These are phyloP conservation scores for Procambarus clarkii DNA, from an alignment of 1,140 invertebrate species.

Conservation along the genomic window DNA sequence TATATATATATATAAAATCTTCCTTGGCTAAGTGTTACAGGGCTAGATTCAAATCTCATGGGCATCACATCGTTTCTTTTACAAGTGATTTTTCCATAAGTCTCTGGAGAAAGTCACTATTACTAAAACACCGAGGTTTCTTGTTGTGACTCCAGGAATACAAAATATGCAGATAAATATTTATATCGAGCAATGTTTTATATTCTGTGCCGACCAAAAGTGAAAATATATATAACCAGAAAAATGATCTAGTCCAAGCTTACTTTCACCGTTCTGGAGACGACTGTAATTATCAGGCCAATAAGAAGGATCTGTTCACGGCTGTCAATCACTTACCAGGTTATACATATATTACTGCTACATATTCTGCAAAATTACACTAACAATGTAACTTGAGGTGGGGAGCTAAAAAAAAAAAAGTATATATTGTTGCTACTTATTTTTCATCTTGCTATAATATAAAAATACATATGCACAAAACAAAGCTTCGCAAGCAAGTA, in stretches of 20 bases:
- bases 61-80: slow-evolving; percentile 15
- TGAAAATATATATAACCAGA: neutral
- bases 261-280: neutral
- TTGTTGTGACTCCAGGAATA: neutral
- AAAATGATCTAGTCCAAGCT: neutral
- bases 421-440: slow-evolving; percentile 29
- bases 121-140: neutral
- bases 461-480: slow-evolving; percentile 6
- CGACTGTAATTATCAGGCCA: neutral
- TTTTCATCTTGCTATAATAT: neutral
- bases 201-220: neutral
- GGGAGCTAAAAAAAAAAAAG: slow-evolving; percentile 33
- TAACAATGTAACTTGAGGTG: slow-evolving; percentile 31
- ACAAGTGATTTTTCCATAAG: neutral
- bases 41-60: slow-evolving; percentile 15
- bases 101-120: neutral
- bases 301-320: neutral
- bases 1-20: too few relatives aligned
- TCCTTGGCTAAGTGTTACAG: slow-evolving; percentile 5
- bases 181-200: neutral
- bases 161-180: neutral
- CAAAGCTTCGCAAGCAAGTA: slow-evolving; percentile 6
- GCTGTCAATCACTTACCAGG: slow-evolving; percentile 5
- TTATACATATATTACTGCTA: slow-evolving; percentile 15
- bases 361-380: slow-evolving; percentile 2